phyloP scores from a whole-genome alignment of 2,797 vertebrate species.

The Cheracebus regulus region DNA sequence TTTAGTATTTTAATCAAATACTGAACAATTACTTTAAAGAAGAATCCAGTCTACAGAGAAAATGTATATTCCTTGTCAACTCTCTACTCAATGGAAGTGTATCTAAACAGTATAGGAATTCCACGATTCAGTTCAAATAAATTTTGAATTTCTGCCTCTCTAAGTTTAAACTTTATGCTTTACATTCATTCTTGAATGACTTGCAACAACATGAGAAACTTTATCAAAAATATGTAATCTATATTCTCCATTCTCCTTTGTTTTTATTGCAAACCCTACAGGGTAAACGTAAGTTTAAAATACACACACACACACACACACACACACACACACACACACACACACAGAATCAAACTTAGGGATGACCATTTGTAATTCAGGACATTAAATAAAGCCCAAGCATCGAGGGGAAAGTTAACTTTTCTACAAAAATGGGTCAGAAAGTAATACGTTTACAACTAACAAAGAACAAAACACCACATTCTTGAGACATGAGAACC shows the following conservation, averaged over 20 bases:
- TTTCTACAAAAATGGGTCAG: neutral
- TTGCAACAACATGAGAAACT: neutral
- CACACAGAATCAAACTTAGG: neutral
- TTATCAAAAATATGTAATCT: neutral
- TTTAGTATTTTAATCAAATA: slow-evolving; percentile 38
- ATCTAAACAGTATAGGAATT: slow-evolving; percentile 39
- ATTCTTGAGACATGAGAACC: neutral
- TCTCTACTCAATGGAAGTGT: slow-evolving; percentile 28
- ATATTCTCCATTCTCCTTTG: neutral
- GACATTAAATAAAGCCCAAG: neutral
- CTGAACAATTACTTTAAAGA: slow-evolving; percentile 17
- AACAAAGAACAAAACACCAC: neutral
- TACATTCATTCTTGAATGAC: slow-evolving; percentile 40
- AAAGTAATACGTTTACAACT: neutral
- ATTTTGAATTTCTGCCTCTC: slow-evolving; percentile 4
- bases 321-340: neutral
- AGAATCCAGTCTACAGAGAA: neutral
- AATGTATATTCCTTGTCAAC: neutral
- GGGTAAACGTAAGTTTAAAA: slow-evolving; percentile 31
- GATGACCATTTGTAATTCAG: neutral
- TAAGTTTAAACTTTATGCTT: neutral
- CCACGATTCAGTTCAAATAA: neutral
- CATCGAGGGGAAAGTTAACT: neutral
- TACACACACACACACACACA: neutral
- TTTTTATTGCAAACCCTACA: slow-evolving; percentile 33